A percentile compares a stretch with the other conserved stretches of the same genome.
Conservation (phyloP, 2,113 vertebrate species). For the Pardalotus punctatus region DNA sequence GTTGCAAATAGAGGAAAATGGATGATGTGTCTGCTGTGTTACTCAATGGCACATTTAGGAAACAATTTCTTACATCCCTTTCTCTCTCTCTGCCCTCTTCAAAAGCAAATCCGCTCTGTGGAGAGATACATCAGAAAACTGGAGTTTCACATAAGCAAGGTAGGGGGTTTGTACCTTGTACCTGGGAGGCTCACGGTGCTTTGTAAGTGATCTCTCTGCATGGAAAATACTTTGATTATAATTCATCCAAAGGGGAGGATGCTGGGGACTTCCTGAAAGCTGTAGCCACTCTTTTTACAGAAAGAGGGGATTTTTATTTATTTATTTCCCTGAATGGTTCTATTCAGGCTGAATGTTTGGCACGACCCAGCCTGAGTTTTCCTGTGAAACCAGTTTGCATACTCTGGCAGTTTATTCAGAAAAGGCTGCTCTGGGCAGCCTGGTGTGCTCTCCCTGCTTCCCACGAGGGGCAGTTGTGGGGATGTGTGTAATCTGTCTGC, state of each 20-base stretch:
- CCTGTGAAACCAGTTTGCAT: not conserved
- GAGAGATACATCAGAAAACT: conserved; percentile 89
- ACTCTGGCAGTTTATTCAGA: not conserved
- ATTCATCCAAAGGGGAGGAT: not conserved
- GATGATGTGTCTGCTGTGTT: not conserved
- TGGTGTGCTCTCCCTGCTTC: accelerated
- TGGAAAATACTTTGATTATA: not conserved
- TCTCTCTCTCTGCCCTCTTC: not conserved
- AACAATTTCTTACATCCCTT: not conserved
- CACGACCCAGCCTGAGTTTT: not conserved
- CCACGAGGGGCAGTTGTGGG: not conserved
- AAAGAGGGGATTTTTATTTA: not conserved
- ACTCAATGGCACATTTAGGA: not conserved
- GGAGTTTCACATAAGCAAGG: conserved; percentile 97
- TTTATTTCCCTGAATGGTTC: conserved; percentile 21
- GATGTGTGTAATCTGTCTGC: not conserved
- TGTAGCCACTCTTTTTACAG: not conserved
- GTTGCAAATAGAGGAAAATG: not conserved
- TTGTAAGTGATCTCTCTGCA: not conserved
- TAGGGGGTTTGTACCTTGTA: conserved; percentile 10
- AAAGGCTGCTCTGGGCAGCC: not conserved
- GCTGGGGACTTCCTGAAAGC: not conserved
- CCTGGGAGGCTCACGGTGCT: not conserved
- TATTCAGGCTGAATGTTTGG: conserved; percentile 15
- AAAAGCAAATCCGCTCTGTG: conserved; percentile 88